Conservation (phyloP, 2,797 vertebrate species). For the Macropus fuliginosus region DNA sequence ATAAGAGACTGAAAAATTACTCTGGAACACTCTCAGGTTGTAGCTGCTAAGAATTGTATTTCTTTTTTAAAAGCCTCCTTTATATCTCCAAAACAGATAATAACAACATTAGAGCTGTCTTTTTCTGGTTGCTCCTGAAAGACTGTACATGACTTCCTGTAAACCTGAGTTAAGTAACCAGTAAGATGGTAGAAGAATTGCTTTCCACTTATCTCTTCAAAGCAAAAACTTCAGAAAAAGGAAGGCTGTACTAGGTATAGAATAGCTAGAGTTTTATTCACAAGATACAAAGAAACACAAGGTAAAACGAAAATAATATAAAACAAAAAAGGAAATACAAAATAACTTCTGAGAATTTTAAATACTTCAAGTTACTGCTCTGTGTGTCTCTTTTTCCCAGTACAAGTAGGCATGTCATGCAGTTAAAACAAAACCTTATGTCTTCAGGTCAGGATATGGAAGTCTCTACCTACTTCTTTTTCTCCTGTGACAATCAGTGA, state of each 20-base stretch:
- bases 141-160: conserved; percentile 43
- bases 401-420: not conserved
- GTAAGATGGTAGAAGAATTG: not conserved
- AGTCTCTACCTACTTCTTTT: not conserved
- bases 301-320: not conserved
- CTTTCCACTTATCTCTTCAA: not conserved
- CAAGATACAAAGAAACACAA: not conserved
- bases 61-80: conserved; percentile 65
- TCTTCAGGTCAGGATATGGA: not conserved
- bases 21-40: conserved; percentile 71
- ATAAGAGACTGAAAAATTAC: conserved; percentile 72
- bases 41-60: conserved; percentile 68
- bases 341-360: not conserved
- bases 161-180: not conserved
- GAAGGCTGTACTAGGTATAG: not conserved
- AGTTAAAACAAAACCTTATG: not conserved
- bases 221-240: not conserved
- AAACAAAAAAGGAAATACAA: not conserved
- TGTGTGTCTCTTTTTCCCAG: not conserved
- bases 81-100: conserved; percentile 55
- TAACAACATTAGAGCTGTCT: conserved; percentile 36
- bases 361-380: not conserved
- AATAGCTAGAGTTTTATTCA: not conserved
- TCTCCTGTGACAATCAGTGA: not conserved
- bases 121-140: conserved; percentile 48